These are phyloP conservation scores for Pachydiplax longipennis DNA, from an alignment of 2,888 invertebrate genomes.

Conservation along the genomic window DNA sequence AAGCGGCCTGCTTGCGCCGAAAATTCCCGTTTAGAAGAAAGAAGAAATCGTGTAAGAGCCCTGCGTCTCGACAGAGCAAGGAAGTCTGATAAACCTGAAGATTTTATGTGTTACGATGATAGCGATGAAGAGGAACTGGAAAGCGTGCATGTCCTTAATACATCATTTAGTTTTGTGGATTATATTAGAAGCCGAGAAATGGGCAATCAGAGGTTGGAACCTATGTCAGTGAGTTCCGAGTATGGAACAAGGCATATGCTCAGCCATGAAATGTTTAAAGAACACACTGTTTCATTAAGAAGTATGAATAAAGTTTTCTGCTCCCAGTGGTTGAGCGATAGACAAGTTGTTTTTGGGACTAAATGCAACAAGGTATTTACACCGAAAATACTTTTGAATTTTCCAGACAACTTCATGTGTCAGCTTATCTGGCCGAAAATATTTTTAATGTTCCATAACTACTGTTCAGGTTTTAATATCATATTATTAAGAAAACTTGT, in stretches of 20 bases:
- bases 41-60: slow-evolving; percentile 72
- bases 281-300: slow-evolving; percentile 81
- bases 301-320: slow-evolving; percentile 94
- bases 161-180: slow-evolving; percentile 79
- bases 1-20: slow-evolving; percentile 80
- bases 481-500: neutral
- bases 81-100: slow-evolving; percentile 87
- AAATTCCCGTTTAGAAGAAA: slow-evolving; percentile 75
- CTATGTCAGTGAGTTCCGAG: slow-evolving; percentile 74
- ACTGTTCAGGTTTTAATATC: no score
- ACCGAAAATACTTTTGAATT: neutral
- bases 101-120: slow-evolving; percentile 88
- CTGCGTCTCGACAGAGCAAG: slow-evolving; percentile 73
- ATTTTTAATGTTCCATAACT: neutral
- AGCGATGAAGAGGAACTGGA: slow-evolving; percentile 88
- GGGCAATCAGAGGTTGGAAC: slow-evolving; percentile 68
- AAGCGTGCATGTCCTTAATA: slow-evolving; percentile 62
- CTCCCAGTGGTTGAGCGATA: slow-evolving; percentile 93
- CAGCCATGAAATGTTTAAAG: slow-evolving; percentile 87
- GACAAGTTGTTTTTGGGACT: slow-evolving; percentile 95
- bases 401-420: neutral
- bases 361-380: slow-evolving; percentile 96
- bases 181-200: slow-evolving; percentile 82
- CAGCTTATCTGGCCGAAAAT: neutral
- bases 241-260: slow-evolving; percentile 88